phyloP scores from a whole-genome alignment of 1,140 invertebrate species.

The Stegodyphus mimosarum region DNA sequence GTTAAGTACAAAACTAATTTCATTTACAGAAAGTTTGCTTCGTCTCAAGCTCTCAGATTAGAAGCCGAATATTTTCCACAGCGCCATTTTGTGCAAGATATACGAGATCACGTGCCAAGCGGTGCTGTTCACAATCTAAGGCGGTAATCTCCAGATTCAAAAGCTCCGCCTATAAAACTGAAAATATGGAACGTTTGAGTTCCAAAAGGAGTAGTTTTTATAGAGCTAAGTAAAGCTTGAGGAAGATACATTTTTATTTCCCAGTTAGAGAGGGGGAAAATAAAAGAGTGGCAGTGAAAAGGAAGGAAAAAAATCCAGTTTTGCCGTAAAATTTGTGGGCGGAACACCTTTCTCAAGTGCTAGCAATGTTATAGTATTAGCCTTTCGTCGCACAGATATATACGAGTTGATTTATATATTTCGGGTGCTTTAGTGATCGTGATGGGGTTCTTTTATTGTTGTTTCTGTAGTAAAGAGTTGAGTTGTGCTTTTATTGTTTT shows the following conservation, averaged over 20 bases:
- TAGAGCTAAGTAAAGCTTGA: background rate
- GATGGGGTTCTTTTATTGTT: constrained; percentile 23
- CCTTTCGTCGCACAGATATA: background rate
- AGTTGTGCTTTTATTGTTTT: constrained; percentile 19
- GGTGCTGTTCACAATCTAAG: background rate
- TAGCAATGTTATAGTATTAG: constrained; percentile 19
- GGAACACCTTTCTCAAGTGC: constrained; percentile 23
- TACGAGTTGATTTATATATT: constrained; percentile 44
- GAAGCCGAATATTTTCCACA: no score
- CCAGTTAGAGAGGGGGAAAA: no score
- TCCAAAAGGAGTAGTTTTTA: background rate
- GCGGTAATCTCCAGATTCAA: background rate
- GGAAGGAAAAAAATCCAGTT: constrained; percentile 7
- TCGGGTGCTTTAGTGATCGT: background rate
- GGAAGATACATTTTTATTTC: background rate
- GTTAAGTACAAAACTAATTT: no score
- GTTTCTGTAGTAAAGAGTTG: background rate
- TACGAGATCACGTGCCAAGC: background rate
- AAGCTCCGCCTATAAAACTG: constrained; percentile 12
- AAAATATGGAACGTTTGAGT: constrained; percentile 33
- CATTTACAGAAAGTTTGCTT: no score
- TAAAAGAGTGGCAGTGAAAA: background rate
- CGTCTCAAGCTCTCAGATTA: no score
- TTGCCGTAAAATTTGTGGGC: constrained; percentile 27
- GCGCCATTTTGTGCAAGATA: background rate